Conservation (phyloP, 2,113 vertebrate genomes). For the Melierax canorus region DNA sequence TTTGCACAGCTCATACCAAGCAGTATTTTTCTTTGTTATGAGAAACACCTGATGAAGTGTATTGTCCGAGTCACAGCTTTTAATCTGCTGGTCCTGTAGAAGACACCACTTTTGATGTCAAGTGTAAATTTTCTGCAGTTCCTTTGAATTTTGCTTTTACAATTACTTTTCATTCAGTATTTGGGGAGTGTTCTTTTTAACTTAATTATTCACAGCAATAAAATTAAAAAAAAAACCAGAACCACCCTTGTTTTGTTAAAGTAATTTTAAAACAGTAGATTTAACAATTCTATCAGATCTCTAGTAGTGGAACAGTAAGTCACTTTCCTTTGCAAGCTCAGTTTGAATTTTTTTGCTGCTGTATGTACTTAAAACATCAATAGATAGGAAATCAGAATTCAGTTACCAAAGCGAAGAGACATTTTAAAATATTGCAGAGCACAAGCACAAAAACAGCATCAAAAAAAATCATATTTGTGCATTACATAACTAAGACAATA, state of each 20-base stretch:
- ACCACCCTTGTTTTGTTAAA: background rate
- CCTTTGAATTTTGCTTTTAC: background rate
- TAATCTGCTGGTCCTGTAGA: background rate
- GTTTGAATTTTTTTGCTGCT: background rate
- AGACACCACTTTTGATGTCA: background rate
- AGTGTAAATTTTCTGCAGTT: background rate
- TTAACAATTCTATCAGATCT: background rate
- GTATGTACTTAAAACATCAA: background rate
- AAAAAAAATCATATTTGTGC: background rate
- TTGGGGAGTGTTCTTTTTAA: background rate
- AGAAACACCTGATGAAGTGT: background rate
- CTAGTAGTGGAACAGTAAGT: background rate
- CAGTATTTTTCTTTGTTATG: background rate
- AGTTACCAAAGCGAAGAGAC: background rate
- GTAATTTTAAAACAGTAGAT: background rate
- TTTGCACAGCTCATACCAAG: background rate
- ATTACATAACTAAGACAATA: background rate
- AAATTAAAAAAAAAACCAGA: background rate
- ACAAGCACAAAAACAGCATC: background rate
- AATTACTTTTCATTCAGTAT: background rate
- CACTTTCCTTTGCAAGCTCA: background rate
- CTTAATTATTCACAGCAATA: background rate
- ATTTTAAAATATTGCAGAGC: background rate
- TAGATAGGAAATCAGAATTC: background rate
- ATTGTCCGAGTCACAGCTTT: background rate